These are phyloP conservation scores for Anolis carolinensis DNA, from an alignment of 2,113 vertebrate genomes.

Conservation along the genomic window DNA sequence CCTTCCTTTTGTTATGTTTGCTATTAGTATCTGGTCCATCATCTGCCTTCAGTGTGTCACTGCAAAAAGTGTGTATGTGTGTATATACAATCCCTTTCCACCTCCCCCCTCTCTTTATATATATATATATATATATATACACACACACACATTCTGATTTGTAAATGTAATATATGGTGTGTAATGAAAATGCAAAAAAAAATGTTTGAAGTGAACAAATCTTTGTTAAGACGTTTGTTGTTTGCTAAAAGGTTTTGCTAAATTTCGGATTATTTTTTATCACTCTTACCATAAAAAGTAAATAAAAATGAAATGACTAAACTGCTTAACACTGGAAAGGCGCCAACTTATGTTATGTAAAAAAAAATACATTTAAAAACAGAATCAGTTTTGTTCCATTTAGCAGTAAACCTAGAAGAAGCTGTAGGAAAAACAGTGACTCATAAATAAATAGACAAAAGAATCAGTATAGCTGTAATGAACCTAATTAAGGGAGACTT, in stretches of 20 bases:
- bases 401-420: conserved; percentile 37
- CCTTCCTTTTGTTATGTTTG: not conserved
- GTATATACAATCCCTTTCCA: not conserved
- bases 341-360: conserved; percentile 11
- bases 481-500: conserved; percentile 2
- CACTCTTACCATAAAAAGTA: conserved; percentile 9
- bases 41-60: not conserved
- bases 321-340: not conserved
- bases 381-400: not conserved
- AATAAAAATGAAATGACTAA: not conserved
- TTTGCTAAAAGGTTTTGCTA: not conserved
- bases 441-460: conserved; percentile 15
- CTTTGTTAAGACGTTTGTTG: not conserved
- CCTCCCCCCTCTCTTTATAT: no score
- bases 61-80: not conserved
- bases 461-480: conserved; percentile 4
- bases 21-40: not conserved
- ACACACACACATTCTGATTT: not conserved
- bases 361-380: conserved; percentile 29
- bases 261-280: conserved; percentile 13
- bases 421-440: conserved; percentile 10
- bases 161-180: not conserved
- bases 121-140: no score
- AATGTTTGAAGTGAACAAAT: not conserved
- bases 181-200: not conserved